Evolutionary conservation across 1,140 invertebrate species (phyloP).

Genomic region (Drosophila ananassae): DNA sequence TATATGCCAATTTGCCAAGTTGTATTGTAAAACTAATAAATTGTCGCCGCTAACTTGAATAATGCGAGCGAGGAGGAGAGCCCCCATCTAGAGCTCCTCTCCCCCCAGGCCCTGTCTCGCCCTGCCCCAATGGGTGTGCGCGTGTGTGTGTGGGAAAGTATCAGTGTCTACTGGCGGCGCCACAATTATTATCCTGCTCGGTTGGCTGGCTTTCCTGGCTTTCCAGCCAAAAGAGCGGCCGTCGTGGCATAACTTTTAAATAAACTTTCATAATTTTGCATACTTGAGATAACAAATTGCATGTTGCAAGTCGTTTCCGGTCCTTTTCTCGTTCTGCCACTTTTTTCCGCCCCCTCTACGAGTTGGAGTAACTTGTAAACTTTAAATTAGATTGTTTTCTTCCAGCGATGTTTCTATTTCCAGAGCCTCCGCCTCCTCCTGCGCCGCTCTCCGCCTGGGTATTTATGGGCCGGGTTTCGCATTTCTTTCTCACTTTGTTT

Average conservation of each 20-base stretch:
- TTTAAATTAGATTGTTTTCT: slow-evolving; percentile 78
- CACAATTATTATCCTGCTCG: slow-evolving; percentile 74
- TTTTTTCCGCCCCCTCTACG: slow-evolving; percentile 20
- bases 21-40: slow-evolving; percentile 80
- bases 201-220: slow-evolving; percentile 52
- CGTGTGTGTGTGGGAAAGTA: slow-evolving; percentile 25
- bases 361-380: slow-evolving; percentile 65
- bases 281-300: slow-evolving; percentile 80
- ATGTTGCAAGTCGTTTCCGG: slow-evolving; percentile 70
- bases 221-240: slow-evolving; percentile 56
- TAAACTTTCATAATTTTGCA: slow-evolving; percentile 81
- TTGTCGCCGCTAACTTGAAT: slow-evolving; percentile 75
- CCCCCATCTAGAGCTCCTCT: neutral
- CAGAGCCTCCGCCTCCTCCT: neutral
- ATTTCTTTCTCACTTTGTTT: neutral
- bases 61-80: slow-evolving; percentile 41
- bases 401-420: slow-evolving; percentile 40
- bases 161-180: slow-evolving; percentile 42
- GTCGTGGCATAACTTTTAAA: slow-evolving; percentile 76
- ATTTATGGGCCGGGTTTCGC: neutral
- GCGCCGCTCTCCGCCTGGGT: no score
- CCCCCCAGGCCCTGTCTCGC: slow-evolving; percentile 4
- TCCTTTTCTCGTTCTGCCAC: slow-evolving; percentile 12
- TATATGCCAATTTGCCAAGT: slow-evolving; percentile 78
- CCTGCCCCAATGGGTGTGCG: neutral